phyloP scores from a whole-genome alignment of 2,888 invertebrate genomes.

The Cephus sareptanus region DNA sequence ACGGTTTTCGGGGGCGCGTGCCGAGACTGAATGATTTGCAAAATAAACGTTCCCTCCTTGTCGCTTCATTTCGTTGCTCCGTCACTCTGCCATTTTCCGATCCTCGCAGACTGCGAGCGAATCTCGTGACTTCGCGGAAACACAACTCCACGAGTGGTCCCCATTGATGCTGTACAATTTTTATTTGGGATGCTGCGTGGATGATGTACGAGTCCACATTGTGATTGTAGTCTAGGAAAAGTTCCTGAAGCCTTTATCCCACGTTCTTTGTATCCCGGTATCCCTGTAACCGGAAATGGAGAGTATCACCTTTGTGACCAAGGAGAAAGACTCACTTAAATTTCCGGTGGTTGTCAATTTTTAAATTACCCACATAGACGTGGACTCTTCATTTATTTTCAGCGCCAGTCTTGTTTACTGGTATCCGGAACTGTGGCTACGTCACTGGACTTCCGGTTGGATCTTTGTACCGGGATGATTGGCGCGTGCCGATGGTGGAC shows the following conservation, averaged over 20 bases:
- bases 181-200: neutral
- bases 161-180: neutral
- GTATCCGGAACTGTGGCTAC: neutral
- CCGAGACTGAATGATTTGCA: constrained; percentile 26
- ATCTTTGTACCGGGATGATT: neutral
- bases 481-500: constrained; percentile 4
- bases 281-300: neutral
- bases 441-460: neutral
- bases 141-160: neutral
- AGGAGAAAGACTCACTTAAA: neutral
- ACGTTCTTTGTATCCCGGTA: neutral
- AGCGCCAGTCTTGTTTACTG: neutral
- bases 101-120: neutral
- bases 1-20: constrained; percentile 32
- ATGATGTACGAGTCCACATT: constrained; percentile 3
- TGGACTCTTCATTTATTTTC: neutral
- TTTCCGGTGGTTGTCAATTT: neutral
- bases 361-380: neutral
- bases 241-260: neutral
- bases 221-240: neutral
- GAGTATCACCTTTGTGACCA: neutral
- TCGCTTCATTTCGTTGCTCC: neutral
- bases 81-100: neutral
- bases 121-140: constrained; percentile 30
- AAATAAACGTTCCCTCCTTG: neutral